Base-by-base conservation (phyloP, 37 sponge, comb jelly and placozoan genomes). In the Aplysina aerophoba region DNA sequence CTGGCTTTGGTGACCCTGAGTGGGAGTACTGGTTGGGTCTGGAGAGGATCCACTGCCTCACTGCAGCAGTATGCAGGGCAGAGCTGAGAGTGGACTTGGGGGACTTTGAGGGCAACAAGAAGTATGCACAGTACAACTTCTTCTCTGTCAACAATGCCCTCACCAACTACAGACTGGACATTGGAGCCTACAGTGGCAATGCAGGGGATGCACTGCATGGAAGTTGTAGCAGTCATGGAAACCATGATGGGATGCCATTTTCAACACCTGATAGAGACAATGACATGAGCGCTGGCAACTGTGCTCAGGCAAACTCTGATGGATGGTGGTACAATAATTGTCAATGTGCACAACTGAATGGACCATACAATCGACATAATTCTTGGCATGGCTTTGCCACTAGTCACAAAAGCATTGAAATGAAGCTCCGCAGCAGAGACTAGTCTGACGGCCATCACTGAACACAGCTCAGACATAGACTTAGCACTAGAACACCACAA, bases 11-110 rank as follows among this genome's bases (percentile, higher is more conserved):
- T 15, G 55, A 80, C 20, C 83, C 84, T 64, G 79, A 89, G 34
- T 58, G 65, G n/a, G 89, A 86, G 19, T 92, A 89, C 56, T 92
- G 92, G 92, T 80, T 92, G 15, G 92, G 92, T 15, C 65, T 92
- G 84, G 84, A 92, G 20, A 82, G 84, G 17, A 88, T 92, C 50
- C 65, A 86, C 21, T 44, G 84, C 16, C 34, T 92, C 2, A 92
- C 92, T 20, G 68, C 89, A 19, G 60, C n/a, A 20, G 39, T 12
- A 0, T 79, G 22, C 15, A 59, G 65, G 35, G 62, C 39, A 21
- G 40, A 63, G 33, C 82, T 60, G 62, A 64, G 65, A 36, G 39
- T 64, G 21, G 62, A 81, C 56, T 59, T 60, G 33, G 82, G 60
- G 0, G 62, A 60, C n/a, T 63, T 75, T 41, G 78, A 38, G 6